Evolutionary conservation across 2,113 vertebrate genomes (phyloP).

Genomic region (Silurus meridionalis): DNA sequence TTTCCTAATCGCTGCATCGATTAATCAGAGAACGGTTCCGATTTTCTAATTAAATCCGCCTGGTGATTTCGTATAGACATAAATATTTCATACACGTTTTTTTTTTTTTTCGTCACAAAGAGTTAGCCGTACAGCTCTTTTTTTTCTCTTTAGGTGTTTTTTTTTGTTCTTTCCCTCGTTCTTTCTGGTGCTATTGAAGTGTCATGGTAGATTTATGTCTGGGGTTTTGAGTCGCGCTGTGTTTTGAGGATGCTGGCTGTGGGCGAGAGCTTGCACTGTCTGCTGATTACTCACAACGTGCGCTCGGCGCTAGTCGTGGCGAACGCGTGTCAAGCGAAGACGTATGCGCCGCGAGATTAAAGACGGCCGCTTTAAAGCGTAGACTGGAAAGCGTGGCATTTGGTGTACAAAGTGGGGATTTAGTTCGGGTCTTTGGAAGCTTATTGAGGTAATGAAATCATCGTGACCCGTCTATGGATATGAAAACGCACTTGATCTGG

Average conservation of each 20-base stretch:
- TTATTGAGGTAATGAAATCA: neutral
- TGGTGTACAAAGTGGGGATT: neutral
- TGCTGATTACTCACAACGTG: constrained; percentile 39
- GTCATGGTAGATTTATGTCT: constrained; percentile 48
- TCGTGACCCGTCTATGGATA: neutral
- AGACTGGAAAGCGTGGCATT: neutral
- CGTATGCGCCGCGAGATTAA: constrained; percentile 8
- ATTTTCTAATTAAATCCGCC: constrained; percentile 17
- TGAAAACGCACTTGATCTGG: neutral
- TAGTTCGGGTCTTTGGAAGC: neutral
- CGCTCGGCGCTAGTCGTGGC: constrained; percentile 17
- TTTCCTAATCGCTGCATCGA: neutral
- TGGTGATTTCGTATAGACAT: neutral
- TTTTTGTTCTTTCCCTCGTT: neutral
- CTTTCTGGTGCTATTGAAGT: constrained; percentile 43
- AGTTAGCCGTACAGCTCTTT: neutral
- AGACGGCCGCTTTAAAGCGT: constrained; percentile 1
- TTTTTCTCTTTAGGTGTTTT: neutral
- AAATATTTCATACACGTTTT: no score
- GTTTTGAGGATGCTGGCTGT: constrained; percentile 39
- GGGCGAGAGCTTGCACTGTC: constrained; percentile 38
- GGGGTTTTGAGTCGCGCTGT: constrained; percentile 35
- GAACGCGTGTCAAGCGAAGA: neutral
- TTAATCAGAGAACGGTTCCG: neutral
- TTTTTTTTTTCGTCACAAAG: no score